Evolutionary conservation across 30 jellyfish, hydroid and myxozoan genomes (phyloP).

Genomic region (Phacellophora camtschatica): DNA sequence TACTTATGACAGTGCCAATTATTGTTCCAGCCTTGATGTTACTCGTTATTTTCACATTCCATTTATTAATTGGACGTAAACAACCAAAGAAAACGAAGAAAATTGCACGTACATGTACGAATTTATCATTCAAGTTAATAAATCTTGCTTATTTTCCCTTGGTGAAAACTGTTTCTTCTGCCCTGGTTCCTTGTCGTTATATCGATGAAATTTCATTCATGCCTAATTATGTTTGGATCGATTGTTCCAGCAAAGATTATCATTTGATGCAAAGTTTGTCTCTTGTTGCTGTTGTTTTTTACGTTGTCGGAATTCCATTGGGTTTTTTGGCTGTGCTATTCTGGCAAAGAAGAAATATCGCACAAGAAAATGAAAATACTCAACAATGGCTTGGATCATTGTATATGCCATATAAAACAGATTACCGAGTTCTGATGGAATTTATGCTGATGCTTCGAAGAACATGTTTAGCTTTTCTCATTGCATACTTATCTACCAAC

Average conservation of each 20-base stretch:
- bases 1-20: conserved; percentile 46
- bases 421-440: conserved; percentile 49
- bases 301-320: conserved; percentile 58
- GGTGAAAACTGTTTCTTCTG: conserved; percentile 27
- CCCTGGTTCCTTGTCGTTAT: conserved; percentile 24
- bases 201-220: conserved; percentile 11
- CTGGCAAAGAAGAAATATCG: conserved; percentile 22
- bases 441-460: conserved; percentile 47
- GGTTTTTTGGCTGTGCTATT: conserved; percentile 10
- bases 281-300: background rate
- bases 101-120: conserved; percentile 2
- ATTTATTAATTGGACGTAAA: conserved; percentile 1
- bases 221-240: conserved; percentile 39
- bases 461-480: conserved; percentile 20
- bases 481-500: conserved; percentile 17
- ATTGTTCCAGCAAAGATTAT: conserved; percentile 20
- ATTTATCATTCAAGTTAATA: conserved; percentile 23
- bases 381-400: conserved; percentile 60
- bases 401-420: conserved; percentile 23
- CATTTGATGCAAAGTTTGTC: background rate
- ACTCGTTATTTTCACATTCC: background rate
- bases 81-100: background rate
- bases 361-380: conserved; percentile 6
- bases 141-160: conserved; percentile 61
- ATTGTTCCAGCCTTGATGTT: background rate